Evolutionary conservation across 2,888 invertebrate genomes (phyloP).

Genomic region (Scaptomyza cyrtandrae): DNA sequence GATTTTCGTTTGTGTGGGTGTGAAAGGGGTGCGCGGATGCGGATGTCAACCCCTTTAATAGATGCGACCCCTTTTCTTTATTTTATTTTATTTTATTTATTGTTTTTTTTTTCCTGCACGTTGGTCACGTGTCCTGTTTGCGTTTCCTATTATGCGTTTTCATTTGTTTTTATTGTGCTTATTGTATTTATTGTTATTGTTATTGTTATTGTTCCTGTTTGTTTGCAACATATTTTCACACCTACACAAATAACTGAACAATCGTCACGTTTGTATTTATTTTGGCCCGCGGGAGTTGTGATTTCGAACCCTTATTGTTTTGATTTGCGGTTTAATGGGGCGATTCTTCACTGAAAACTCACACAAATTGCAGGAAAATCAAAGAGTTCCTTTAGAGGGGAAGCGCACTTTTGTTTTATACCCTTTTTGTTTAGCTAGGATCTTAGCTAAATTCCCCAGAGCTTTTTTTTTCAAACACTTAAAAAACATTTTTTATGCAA

Average conservation of each 20-base stretch:
- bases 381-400: neutral
- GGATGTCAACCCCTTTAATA: conserved; percentile 22
- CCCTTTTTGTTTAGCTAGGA: neutral
- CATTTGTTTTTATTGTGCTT: conserved; percentile 67
- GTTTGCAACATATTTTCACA: conserved; percentile 82
- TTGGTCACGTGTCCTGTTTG: conserved; percentile 63
- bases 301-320: conserved; percentile 37
- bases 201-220: conserved; percentile 59
- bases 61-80: conserved; percentile 1
- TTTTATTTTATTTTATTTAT: no score
- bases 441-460: conserved; percentile 8
- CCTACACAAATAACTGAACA: conserved; percentile 82
- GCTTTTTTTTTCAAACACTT: conserved; percentile 1
- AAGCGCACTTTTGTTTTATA: neutral
- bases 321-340: conserved; percentile 55
- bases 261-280: conserved; percentile 74
- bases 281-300: conserved; percentile 57
- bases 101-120: neutral
- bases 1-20: conserved; percentile 27
- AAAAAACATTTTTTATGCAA: conserved; percentile 10
- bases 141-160: conserved; percentile 68
- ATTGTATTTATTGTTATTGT: conserved; percentile 60
- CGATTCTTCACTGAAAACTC: conserved; percentile 23
- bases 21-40: conserved; percentile 43
- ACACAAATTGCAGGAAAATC: conserved; percentile 12